These are phyloP conservation scores for Orchestia grillus DNA, from an alignment of 1,140 invertebrate species.

Conservation along the genomic window DNA sequence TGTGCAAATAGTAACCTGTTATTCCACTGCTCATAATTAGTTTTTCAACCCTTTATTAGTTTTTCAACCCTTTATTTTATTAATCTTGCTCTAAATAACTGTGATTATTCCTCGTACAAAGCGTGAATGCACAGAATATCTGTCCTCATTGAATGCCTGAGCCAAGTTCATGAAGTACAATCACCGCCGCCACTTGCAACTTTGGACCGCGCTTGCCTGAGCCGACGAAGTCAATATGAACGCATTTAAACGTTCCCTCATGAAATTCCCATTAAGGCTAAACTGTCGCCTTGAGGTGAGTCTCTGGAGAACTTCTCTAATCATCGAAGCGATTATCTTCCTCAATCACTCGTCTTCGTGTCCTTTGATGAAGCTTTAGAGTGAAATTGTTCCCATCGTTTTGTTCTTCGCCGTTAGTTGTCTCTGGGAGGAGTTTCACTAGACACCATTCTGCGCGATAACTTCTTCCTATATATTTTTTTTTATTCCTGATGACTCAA, in stretches of 20 bases:
- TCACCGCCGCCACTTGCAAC: neutral
- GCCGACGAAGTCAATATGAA: neutral
- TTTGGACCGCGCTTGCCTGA: neutral
- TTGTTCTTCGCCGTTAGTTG: neutral
- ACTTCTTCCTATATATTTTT: neutral
- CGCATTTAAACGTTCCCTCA: neutral
- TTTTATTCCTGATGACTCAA: neutral
- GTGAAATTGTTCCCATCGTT: neutral
- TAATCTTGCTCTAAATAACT: neutral
- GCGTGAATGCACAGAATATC: neutral
- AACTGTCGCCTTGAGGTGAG: neutral
- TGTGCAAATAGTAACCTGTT: no score
- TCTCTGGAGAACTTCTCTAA: neutral
- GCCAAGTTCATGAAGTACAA: neutral
- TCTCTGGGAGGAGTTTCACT: neutral
- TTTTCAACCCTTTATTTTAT: neutral
- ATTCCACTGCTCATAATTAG: neutral
- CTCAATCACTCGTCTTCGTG: neutral
- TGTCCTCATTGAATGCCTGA: neutral
- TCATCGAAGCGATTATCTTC: constrained; percentile 15
- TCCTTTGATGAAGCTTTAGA: neutral
- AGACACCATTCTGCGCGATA: neutral
- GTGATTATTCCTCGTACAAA: neutral
- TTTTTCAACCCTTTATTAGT: neutral
- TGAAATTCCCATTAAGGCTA: constrained; percentile 22